Conservation (phyloP, 2,888 invertebrate species). For the Lasioglossum figueresi region DNA sequence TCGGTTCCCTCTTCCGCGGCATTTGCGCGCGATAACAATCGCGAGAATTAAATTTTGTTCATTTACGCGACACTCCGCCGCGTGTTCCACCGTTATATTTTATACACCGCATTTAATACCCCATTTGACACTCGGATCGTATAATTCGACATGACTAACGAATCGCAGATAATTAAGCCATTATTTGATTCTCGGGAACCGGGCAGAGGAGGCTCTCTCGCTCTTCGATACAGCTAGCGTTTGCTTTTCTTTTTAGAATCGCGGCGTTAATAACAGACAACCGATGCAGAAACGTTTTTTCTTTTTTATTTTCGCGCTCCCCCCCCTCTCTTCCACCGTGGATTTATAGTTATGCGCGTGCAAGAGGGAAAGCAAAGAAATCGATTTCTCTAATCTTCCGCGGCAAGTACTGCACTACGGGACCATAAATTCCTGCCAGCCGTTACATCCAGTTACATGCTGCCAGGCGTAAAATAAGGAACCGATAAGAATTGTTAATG, state of each 20-base stretch:
- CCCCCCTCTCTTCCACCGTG: background rate
- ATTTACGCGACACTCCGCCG: background rate
- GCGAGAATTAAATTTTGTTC: slow-evolving; percentile 47
- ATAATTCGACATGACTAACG: slow-evolving; percentile 43
- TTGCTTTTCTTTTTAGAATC: background rate
- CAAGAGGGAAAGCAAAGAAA: slow-evolving; percentile 23
- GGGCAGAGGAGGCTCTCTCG: too few relatives aligned
- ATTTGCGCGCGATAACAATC: slow-evolving; percentile 18
- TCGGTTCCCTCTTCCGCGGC: background rate
- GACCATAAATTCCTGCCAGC: slow-evolving; percentile 43
- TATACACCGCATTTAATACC: slow-evolving; percentile 44
- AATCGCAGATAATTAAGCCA: slow-evolving; percentile 49
- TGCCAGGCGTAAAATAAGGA: slow-evolving; percentile 46
- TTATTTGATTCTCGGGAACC: slow-evolving; percentile 27
- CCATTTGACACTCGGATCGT: slow-evolving; percentile 40
- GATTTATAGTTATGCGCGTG: slow-evolving; percentile 13
- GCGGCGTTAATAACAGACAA: slow-evolving; percentile 18
- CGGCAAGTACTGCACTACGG: slow-evolving; percentile 1
- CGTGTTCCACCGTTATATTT: slow-evolving; percentile 40
- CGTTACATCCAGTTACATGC: slow-evolving; percentile 42
- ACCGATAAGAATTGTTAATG: slow-evolving; percentile 43
- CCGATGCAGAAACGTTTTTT: background rate
- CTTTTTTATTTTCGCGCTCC: background rate
- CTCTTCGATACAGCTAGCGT: background rate
- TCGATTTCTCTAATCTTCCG: slow-evolving; percentile 42